A percentile compares a stretch with the other conserved stretches of the same genome.
Evolutionary conservation across 2,888 invertebrate genomes (phyloP).

Genomic region (Macrostomum cliftonense): DNA sequence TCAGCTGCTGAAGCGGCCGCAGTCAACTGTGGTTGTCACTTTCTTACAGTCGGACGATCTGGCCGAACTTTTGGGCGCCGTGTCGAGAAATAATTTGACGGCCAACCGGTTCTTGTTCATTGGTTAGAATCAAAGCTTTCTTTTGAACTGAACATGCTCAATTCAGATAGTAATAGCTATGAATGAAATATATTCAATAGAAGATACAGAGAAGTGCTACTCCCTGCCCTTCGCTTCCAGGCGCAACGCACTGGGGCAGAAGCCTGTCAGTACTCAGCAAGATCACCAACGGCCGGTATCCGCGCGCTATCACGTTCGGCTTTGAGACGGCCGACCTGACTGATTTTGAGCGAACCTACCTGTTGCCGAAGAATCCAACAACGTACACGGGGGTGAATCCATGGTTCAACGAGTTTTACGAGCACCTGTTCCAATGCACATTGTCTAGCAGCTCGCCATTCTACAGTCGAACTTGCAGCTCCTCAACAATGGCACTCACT

Average conservation of each 20-base stretch:
- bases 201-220: too few relatives aligned
- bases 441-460: slow-evolving; percentile 15
- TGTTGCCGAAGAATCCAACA: slow-evolving; percentile 22
- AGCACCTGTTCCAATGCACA: slow-evolving; percentile 32
- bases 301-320: slow-evolving; percentile 20
- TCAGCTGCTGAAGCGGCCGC: slow-evolving; percentile 13
- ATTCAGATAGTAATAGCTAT: too few relatives aligned
- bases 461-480: not conserved
- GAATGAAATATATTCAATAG: too few relatives aligned
- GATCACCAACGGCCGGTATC: too few relatives aligned
- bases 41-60: slow-evolving; percentile 23
- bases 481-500: too few relatives aligned
- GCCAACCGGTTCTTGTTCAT: too few relatives aligned
- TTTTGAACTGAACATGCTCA: too few relatives aligned
- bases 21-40: slow-evolving; percentile 20
- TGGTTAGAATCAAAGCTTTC: too few relatives aligned
- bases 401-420: slow-evolving; percentile 39
- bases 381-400: slow-evolving; percentile 27
- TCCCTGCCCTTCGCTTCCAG: too few relatives aligned
- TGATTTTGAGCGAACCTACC: slow-evolving; percentile 20
- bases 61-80: slow-evolving; percentile 18
- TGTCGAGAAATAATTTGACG: slow-evolving; percentile 1
- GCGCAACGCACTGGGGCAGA: too few relatives aligned
- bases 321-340: slow-evolving; percentile 28
- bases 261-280: too few relatives aligned